Conservation (phyloP, 2,797 vertebrate genomes). For the Galaxias olidus region DNA sequence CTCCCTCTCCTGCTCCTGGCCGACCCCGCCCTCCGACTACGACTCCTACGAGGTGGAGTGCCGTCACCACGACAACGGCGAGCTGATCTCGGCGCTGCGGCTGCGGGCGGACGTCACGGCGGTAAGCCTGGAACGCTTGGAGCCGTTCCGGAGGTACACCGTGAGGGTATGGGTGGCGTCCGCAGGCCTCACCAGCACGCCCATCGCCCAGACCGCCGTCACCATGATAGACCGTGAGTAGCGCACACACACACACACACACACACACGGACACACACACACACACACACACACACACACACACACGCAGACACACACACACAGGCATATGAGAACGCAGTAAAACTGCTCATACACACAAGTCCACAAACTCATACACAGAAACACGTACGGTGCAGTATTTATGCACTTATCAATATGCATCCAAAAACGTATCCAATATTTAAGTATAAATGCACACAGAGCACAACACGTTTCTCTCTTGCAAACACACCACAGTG, state of each 20-base stretch:
- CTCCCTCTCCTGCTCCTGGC: constrained; percentile 83
- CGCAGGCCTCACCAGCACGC: constrained; percentile 80
- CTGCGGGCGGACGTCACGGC: constrained; percentile 75
- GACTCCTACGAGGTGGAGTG: constrained; percentile 83
- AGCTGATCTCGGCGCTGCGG: constrained; percentile 79
- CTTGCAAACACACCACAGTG: too few relatives aligned
- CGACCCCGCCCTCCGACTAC: constrained; percentile 81
- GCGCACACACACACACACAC: background rate
- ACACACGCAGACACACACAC: too few relatives aligned
- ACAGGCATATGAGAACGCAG: too few relatives aligned
- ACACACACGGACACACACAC: background rate
- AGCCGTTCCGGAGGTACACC: constrained; percentile 81
- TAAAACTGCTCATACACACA: too few relatives aligned
- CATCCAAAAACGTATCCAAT: too few relatives aligned
- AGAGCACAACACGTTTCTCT: too few relatives aligned
- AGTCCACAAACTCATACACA: too few relatives aligned
- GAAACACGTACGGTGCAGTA: too few relatives aligned
- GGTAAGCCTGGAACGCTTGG: constrained; percentile 80
- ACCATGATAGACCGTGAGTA: constrained; percentile 89
- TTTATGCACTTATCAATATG: too few relatives aligned
- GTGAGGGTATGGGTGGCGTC: constrained; percentile 84
- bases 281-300: background rate
- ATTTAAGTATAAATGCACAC: too few relatives aligned
- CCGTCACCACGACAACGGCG: constrained; percentile 75
- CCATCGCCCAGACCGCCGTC: constrained; percentile 79